Evolutionary conservation across 2,113 vertebrate species (phyloP), one percentile per base, ranked within the genome.

Genomic region (Meleagris gallopavo): DNA sequence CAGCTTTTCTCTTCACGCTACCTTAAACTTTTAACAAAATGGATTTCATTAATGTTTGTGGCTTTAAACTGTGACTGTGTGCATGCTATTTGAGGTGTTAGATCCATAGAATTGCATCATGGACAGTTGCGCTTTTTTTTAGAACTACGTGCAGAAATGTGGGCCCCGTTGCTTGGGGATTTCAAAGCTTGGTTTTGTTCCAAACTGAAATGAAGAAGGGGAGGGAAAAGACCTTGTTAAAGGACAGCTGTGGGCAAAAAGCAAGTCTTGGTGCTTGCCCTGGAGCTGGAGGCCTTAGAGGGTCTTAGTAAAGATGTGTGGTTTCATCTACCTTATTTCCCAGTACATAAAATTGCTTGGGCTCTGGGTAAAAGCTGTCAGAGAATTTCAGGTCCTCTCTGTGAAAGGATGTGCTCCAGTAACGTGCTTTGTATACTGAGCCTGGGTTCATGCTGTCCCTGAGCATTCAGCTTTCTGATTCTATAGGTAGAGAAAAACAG

Each of bases 181-280:
- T 58, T 94, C 22, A 48, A 52, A 77, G 30, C n/a, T 41, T 81
- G 27, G 12, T 15, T 88, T 61, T 76, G 12, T 41, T 73, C 16
- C 62, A 55, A 19, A 46, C 32, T 29, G 54, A 36, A 32, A 20
- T 75, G 45, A 46, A 38, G 19, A 62, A 8, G 12, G 13, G 8
- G 5, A 32, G 2, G 8, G 46, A 13, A 19, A 52, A 43, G 3
- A 5, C 0, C 21, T 69, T 74, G 7, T 12, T 27, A 4, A 54
- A 66, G n/a, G 15, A 30, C 45, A 41, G 34, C 3, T 72, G 11
- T 81, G 15, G 38, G 3, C 13, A 13, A 66, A n/a, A 46, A 75
- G 16, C 14, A 50, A 21, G 38, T 38, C 18, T 52, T 92, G 30
- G 46, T 2, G 1, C 36, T 62, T 40, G 3, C 17, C 9, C 4